phyloP scores from a whole-genome alignment of 1,140 invertebrate genomes.

The Anagrus nilaparvatae region DNA sequence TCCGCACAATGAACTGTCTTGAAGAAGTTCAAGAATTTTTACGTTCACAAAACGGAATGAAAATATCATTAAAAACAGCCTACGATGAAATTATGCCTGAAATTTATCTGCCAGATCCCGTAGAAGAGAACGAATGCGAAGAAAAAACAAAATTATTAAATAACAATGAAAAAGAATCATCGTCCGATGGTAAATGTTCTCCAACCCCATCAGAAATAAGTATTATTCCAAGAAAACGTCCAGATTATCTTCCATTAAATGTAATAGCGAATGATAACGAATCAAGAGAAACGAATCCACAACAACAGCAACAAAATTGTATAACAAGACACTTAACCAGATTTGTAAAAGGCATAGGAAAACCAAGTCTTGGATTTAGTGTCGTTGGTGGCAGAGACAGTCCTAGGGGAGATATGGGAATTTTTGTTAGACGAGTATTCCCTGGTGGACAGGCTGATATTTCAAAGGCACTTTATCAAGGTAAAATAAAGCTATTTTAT shows the following conservation, averaged over 20 bases:
- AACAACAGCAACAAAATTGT: constrained; percentile 35
- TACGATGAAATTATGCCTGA: constrained; percentile 38
- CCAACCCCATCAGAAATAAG: no score
- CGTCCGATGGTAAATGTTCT: no score
- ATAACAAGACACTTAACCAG: constrained; percentile 35
- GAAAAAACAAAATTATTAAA: no score
- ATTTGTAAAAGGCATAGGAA: constrained; percentile 55
- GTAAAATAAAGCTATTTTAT: no score
- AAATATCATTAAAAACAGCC: constrained; percentile 31
- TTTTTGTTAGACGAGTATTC: constrained; percentile 63
- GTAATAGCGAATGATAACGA: constrained; percentile 22
- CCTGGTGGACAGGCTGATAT: constrained; percentile 59
- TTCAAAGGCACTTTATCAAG: constrained; percentile 58
- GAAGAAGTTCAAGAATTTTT: constrained; percentile 48
- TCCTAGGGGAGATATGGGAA: constrained; percentile 58
- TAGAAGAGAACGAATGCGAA: constrained; percentile 29
- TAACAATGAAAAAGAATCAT: no score
- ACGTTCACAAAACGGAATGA: constrained; percentile 33
- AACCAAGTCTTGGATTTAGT: constrained; percentile 61
- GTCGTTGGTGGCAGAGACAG: constrained; percentile 66
- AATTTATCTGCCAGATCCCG: constrained; percentile 26
- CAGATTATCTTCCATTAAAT: constrained; percentile 32
- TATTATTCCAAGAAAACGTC: no score
- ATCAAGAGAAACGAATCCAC: constrained; percentile 20
- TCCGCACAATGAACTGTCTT: constrained; percentile 62